Base-by-base conservation (phyloP, 53 echinoderm and acorn worm genomes). In the Patiria pectinifera region DNA sequence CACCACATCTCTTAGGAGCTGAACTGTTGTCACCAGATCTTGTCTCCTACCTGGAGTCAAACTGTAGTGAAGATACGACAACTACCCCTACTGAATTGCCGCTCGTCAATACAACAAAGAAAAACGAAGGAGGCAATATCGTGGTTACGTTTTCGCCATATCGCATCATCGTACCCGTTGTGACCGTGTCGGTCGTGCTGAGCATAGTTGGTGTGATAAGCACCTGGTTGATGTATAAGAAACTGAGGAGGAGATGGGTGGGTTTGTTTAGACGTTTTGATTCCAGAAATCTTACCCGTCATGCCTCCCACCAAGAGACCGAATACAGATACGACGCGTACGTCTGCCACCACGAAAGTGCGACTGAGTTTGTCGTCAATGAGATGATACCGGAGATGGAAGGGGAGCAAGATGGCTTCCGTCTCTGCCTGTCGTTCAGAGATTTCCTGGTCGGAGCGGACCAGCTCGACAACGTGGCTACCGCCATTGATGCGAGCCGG, bases 361-460 rank as follows among this genome's bases (percentile, higher is more conserved):
- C 63, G 44, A 53, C 81, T 4, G 76, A 86, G 26, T 92, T 86
- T 48, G 86, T 92, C 18, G 92, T 77, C 53, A 49, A 80, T 18
- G 66, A 61, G 48, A 86, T 92, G 80, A 78, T 87, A 71, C 80
- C 92, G 7, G 11, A 71, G 62, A 46, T 92, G 81, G 92, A 92
- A 69, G 47, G 79, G 58, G 80, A 78, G 43, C 92, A 69, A 24
- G 71, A 87, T 48, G 60, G 47, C 45, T 69, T 92, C 69, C 80
- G 26, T 0, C 82, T 92, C 19, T 86, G 87, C 11, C 49, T 92
- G 26, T 86, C 92, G 26, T 92, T 92, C 47, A 80, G 92, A 69
- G 92, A 92, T 71, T 92, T 92, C 43, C 79, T 92, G 10, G 82
- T 92, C 59, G 92, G 92, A 26, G 86, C 78, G 5, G 87, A 92